Evolutionary conservation across 92 coral and sea anemone species (phyloP), one percentile per base, ranked within the genome.

Genomic region (Phenganax subtilis): DNA sequence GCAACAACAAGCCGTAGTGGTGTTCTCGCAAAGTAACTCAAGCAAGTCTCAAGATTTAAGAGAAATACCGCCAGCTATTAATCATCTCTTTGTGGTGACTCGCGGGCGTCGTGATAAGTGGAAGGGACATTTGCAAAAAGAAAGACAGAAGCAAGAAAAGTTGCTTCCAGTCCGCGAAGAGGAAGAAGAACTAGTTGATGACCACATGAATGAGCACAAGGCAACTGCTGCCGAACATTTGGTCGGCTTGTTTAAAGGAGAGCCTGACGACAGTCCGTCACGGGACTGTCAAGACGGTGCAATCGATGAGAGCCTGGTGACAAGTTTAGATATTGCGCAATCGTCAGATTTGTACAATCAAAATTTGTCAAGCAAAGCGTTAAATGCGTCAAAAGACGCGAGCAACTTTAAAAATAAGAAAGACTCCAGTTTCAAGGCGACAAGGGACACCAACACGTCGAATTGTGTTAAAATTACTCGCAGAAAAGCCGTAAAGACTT

Each of bases 1-100:
- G 96, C 98, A 94, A 60, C 98, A 94, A 56, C 91, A 94, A 68
- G 97, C 97, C 15, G 98, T 94, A 6, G 98, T 94, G 2, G 96
- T 94, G 47, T 94, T 94, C 72, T 88, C 94, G 61, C 97, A 94
- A 76, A 92, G 92, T 5, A 77, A 92, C 7, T 89, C 91, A 51
- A 89, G 90, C 72, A 91, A 94, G 64, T 92, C 92, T n/a, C 91
- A 94, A 85, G 98, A 94, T 14, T 90, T 86, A 0, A 89, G 85
- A 55, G 89, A 84, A 16, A 75, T 90, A 28, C 91, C 97, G 63
- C 75, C 98, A 0, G 98, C 98, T 16, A 94, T 94, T 12, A 94
- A 94, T 67, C 98, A 94, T 83, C 84, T 94, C 27, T 90, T 94
- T 79, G 98, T 94, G 2, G 92, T 97, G 28, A 93, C 98, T 12